A percentile compares a stretch with the other conserved stretches of the same genome.
These are phyloP conservation scores for Fabriciana adippe DNA, from an alignment of 2,888 invertebrate species.

Conservation along the genomic window DNA sequence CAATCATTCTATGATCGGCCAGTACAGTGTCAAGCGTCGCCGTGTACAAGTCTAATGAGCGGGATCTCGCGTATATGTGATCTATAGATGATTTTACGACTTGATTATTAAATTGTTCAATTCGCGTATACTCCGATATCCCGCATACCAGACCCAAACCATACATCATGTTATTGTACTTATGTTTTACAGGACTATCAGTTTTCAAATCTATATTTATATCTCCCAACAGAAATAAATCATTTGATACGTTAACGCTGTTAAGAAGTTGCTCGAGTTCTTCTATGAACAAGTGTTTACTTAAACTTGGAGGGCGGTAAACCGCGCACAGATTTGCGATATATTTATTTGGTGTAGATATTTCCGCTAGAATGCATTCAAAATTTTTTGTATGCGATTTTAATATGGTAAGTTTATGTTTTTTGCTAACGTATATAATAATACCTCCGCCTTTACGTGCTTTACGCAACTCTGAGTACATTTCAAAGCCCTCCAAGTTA, in stretches of 20 bases:
- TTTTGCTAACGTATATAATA: conserved; percentile 13
- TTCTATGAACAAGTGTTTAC: conserved; percentile 12
- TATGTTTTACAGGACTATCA: conserved; percentile 15
- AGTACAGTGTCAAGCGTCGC: not conserved
- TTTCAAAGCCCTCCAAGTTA: conserved; percentile 12
- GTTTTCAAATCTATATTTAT: conserved; percentile 14
- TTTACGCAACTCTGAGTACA: conserved; percentile 18
- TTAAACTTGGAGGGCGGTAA: conserved; percentile 12
- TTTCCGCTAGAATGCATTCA: conserved; percentile 10
- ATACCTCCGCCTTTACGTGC: conserved; percentile 14
- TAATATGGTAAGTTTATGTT: conserved; percentile 9
- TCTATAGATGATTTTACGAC: conserved; percentile 12
- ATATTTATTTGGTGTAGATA: not conserved
- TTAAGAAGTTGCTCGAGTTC: conserved; percentile 16
- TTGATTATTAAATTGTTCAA: conserved; percentile 9
- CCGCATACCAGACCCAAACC: not conserved
- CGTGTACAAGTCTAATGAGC: conserved; percentile 1
- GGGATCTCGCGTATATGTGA: conserved; percentile 18
- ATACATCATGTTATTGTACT: conserved; percentile 18
- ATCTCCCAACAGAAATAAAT: not conserved
- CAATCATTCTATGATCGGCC: conserved; percentile 7
- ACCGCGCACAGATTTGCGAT: conserved; percentile 19
- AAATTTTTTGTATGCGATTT: conserved; percentile 19
- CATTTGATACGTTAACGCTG: not conserved
- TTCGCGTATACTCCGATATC: not conserved